These are phyloP conservation scores for Enteromius fasciolatus DNA, from an alignment of 2,797 vertebrate species.

Conservation along the genomic window DNA sequence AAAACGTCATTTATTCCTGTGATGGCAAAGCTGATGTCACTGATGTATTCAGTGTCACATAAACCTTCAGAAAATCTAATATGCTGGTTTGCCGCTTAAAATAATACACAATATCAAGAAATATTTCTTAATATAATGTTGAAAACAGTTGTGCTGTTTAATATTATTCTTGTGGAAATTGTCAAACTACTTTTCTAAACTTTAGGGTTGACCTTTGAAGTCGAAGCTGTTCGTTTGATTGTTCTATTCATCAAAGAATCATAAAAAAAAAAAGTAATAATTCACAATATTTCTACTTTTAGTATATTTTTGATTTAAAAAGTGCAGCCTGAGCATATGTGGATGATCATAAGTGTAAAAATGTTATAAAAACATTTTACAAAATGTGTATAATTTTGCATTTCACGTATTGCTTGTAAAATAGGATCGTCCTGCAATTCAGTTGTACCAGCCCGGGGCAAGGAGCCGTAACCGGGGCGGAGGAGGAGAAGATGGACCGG, in stretches of 20 bases:
- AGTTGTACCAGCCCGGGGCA: constrained; percentile 94
- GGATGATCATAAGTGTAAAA: background rate
- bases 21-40: background rate
- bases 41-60: background rate
- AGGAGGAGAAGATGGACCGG: constrained; percentile 72
- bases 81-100: background rate
- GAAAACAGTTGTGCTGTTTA: background rate
- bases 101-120: background rate
- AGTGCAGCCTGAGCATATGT: background rate
- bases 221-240: background rate
- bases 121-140: background rate
- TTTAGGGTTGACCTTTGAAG: background rate
- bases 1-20: background rate
- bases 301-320: background rate
- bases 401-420: background rate
- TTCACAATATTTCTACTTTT: background rate
- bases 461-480: constrained; percentile 85
- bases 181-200: too few species aligned
- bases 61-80: background rate
- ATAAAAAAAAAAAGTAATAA: too few species aligned
- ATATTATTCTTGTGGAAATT: background rate
- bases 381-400: background rate
- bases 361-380: background rate
- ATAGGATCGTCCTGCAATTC: constrained; percentile 97
- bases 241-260: too few species aligned